Evolutionary conservation across 2,113 vertebrate genomes (phyloP).

Genomic region (Nesospiza acunhae): DNA sequence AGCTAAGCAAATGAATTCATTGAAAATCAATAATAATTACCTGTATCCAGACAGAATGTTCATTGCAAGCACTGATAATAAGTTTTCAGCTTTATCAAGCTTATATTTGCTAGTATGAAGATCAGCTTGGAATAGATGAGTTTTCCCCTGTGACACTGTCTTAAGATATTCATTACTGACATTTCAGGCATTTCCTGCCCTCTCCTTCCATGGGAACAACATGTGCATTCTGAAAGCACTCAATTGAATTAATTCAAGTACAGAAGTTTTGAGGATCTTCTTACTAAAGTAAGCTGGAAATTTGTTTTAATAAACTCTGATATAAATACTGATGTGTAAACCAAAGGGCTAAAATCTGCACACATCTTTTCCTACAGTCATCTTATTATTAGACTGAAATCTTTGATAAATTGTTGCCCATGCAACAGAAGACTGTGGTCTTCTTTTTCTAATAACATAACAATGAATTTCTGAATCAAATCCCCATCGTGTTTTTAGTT

Average conservation of each 20-base stretch:
- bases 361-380: neutral
- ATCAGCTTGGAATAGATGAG: neutral
- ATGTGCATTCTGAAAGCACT: neutral
- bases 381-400: neutral
- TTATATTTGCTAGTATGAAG: neutral
- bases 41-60: neutral
- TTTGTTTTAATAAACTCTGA: neutral
- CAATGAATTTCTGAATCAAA: neutral
- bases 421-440: neutral
- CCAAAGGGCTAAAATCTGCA: neutral
- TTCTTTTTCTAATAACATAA: neutral
- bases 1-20: neutral
- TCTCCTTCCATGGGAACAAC: neutral
- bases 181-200: constrained; percentile 19
- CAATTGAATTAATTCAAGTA: neutral
- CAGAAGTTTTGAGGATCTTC: neutral
- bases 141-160: neutral
- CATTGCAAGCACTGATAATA: neutral
- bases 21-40: neutral
- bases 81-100: neutral
- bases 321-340: neutral
- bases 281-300: neutral
- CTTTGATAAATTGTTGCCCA: neutral
- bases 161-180: neutral
- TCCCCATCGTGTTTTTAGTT: neutral